Evolutionary conservation across 1,140 invertebrate genomes (phyloP), one percentile per base, ranked within the genome.

Genomic region (Scaptomyza montana): DNA sequence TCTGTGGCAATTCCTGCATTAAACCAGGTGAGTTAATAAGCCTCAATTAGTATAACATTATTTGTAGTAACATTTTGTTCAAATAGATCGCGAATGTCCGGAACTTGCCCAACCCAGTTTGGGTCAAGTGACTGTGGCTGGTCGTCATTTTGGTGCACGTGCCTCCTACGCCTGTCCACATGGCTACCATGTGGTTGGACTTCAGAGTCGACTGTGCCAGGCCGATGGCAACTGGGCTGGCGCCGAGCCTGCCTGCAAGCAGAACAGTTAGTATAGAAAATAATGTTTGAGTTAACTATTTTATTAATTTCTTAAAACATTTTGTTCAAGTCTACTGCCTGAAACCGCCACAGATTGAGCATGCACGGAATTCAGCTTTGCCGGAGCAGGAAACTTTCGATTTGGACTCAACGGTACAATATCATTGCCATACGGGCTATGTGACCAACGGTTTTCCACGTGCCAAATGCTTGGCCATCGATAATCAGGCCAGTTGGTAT

Each of bases 1-100:
- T 96, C 3, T 99, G 98, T 91, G 98, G 98, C 21, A 96, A 98
- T 94, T 98, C 97, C 13, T 99, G 98, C 92, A 98, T 99, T 67
- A 98, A 99, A 93, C 97, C 97, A 80, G 94, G 94, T 95, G 49
- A 92, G 92, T 19, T 4, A 25, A 25, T 25, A 25, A 36, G 12
- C 39, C 39, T 9, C 89, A 68, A 91, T 91, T 57, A 57, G 56
- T 89, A n/a, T 2, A 3, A 6, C 13, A 2, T 9, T 10, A 6
- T 16, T 10, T 13, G 1, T 12, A 9, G 7, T 33, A 30, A n/a
- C 28, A 9, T 7, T 5, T 19, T 9, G 5, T 30, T 9, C 8
- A 5, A 9, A n/a, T 92, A 97, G 97, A 98, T 90, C 94, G 96
- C 7, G 97, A 97, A 91, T 98, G 97, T 85, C 95, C 96, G 0